Conservation (phyloP, 2,797 vertebrate species). For the Galaxias olidus region DNA sequence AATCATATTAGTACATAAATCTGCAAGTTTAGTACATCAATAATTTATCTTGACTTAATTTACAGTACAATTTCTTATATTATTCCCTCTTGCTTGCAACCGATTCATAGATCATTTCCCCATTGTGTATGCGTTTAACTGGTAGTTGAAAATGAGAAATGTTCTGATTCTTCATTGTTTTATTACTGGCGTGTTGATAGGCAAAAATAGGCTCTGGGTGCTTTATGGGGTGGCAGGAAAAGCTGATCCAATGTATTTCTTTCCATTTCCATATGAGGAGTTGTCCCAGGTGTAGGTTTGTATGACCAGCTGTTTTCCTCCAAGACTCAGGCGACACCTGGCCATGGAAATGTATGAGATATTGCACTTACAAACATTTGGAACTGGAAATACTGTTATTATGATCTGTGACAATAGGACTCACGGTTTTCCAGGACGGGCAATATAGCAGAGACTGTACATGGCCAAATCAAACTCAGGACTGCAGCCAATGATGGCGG, state of each 20-base stretch:
- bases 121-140: no score
- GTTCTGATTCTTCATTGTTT: no score
- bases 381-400: background rate
- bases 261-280: constrained; percentile 78
- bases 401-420: constrained; percentile 42
- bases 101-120: no score
- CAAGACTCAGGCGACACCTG: constrained; percentile 88
- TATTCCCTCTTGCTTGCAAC: no score
- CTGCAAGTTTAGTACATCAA: no score
- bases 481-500: constrained; percentile 89
- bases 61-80: no score
- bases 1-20: no score
- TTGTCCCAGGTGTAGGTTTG: constrained; percentile 93
- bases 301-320: constrained; percentile 77
- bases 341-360: background rate
- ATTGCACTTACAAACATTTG: no score
- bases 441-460: constrained; percentile 90
- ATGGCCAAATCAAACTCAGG: constrained; percentile 93
- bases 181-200: background rate
- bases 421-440: constrained; percentile 86
- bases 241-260: constrained; percentile 86
- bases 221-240: constrained; percentile 73
- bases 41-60: no score
- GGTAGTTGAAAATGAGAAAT: no score
- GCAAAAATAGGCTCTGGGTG: background rate